phyloP scores from a whole-genome alignment of 2,888 invertebrate species.

The Rugalucina vietnamica region DNA sequence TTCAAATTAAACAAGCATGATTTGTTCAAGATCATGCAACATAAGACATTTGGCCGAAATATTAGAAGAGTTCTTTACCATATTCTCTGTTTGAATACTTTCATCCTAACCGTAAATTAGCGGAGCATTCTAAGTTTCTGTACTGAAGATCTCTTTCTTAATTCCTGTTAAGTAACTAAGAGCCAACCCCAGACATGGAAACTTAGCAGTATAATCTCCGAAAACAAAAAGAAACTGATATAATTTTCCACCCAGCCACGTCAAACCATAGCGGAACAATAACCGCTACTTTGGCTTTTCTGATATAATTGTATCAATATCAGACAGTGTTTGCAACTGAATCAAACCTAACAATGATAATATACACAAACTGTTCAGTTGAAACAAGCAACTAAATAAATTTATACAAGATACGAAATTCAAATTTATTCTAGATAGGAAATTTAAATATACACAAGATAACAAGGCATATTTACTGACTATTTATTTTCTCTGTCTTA shows the following conservation, averaged over 20 bases:
- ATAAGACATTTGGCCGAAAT: too few relatives aligned
- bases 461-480: background rate
- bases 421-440: slow-evolving; percentile 59
- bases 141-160: too few relatives aligned
- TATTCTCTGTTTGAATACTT: too few relatives aligned
- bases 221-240: slow-evolving; percentile 4
- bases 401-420: slow-evolving; percentile 59
- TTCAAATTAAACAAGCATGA: too few relatives aligned
- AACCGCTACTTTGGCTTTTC: background rate
- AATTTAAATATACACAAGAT: slow-evolving; percentile 17
- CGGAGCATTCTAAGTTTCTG: too few relatives aligned
- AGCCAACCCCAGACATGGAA: background rate
- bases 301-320: background rate
- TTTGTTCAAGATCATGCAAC: too few relatives aligned
- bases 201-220: background rate
- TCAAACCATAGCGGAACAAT: background rate
- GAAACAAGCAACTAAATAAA: slow-evolving; percentile 60
- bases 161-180: background rate
- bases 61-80: too few relatives aligned
- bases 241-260: background rate
- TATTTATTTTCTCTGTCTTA: background rate
- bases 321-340: background rate
- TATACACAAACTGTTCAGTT: slow-evolving; percentile 23
- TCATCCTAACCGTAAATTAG: too few relatives aligned
- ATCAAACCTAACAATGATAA: background rate